These are phyloP conservation scores for Chascanopsetta lugubris DNA, from an alignment of 2,113 vertebrate species.

Conservation along the genomic window DNA sequence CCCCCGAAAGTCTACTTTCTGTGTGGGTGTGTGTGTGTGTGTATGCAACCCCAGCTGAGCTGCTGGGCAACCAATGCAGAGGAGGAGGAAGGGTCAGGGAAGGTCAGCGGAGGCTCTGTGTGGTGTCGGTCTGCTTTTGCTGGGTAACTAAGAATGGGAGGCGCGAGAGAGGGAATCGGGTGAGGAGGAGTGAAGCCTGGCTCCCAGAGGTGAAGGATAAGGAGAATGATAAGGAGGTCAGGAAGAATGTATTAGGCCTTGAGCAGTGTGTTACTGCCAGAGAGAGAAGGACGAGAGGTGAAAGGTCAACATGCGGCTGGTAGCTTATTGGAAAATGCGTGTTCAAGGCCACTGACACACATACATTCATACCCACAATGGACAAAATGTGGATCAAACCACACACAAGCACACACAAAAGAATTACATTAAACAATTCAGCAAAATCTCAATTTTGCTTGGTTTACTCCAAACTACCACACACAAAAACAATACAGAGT, in stretches of 20 bases:
- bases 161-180: constrained; percentile 28
- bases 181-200: constrained; percentile 25
- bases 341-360: constrained; percentile 1
- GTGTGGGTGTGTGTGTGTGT: constrained; percentile 41
- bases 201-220: constrained; percentile 49
- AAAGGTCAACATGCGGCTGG: constrained; percentile 42
- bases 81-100: constrained; percentile 53
- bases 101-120: constrained; percentile 53
- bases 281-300: constrained; percentile 23
- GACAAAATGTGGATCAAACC: constrained; percentile 2
- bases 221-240: constrained; percentile 45
- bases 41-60: constrained; percentile 14
- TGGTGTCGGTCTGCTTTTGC: constrained; percentile 49
- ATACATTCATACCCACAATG: neutral
- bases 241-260: constrained; percentile 53
- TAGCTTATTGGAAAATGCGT: constrained; percentile 13
- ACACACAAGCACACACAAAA: constrained; percentile 9
- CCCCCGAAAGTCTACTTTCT: constrained; percentile 20
- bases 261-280: constrained; percentile 41
- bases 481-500: constrained; percentile 5
- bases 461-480: neutral
- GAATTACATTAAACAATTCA: constrained; percentile 5
- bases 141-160: constrained; percentile 50
- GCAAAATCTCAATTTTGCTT: constrained; percentile 7
- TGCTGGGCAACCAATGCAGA: constrained; percentile 53